Base-by-base conservation (phyloP, 2,113 vertebrate species). In the Harpagus bidentatus region DNA sequence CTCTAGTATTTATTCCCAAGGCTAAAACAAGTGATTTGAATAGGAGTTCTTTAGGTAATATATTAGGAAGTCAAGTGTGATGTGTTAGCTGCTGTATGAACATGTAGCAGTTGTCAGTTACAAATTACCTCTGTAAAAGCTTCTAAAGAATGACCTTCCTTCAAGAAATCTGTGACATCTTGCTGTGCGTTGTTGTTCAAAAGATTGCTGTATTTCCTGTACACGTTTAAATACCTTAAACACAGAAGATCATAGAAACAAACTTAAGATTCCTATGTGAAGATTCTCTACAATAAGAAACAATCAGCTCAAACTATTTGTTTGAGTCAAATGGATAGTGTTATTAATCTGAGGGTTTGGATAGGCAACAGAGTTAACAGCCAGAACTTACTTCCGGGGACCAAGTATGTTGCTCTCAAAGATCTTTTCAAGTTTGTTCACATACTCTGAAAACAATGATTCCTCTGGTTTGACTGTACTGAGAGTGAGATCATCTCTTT, bases 221-320 rank as follows among this genome's bases (percentile, higher is more conserved):
- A 99, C 23, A 98, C 96, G 4, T 98, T 98, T 95, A 99, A 97
- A 96, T 99, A 99, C 97, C 99, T 99, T 96, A 90, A 98, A 76
- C 74, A 89, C 59, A 83, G 50, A 96, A 93, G 74, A 79, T 52
- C 47, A 94, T 13, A 96, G 88, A 93, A 88, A 65, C 8, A 88
- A 95, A 79, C 3, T 6, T 31, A 92, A 73, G 43, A 71, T 78
- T 59, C 63, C 45, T 43, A 48, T 17, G 34, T 43, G 16, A 88
- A 82, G 11, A 77, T 86, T 86, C 38, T 53, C 20, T 59, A 20
- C 6, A 74, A 43, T n/a, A 82, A 69, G 61, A 43, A 91, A 59
- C 14, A 70, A 87, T 23, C 9, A 17, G 38, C 48, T 81, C 52
- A 70, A 87, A 77, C 9, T 61, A 7, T 71, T 56, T 36, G 21